phyloP scores from a whole-genome alignment of 2,888 invertebrate genomes.

The Trachelus troglodyta region DNA sequence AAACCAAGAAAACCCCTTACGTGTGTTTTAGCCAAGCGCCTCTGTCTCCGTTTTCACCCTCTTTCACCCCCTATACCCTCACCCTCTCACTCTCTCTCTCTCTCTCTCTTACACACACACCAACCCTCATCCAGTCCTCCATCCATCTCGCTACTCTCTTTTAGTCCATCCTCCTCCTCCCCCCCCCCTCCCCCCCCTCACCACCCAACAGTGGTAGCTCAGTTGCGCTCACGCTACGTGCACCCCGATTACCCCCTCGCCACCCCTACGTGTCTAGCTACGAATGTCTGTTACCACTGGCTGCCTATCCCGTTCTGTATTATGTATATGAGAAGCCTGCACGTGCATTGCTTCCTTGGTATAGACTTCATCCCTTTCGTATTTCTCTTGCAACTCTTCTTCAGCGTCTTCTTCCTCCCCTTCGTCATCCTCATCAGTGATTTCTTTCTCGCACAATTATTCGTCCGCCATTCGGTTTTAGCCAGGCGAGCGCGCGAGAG shows the following conservation, averaged over 20 bases:
- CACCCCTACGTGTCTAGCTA: constrained; percentile 10
- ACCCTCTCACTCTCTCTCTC: constrained; percentile 33
- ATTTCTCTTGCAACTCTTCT: neutral
- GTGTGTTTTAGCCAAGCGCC: constrained; percentile 45
- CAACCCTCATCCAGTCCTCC: constrained; percentile 19
- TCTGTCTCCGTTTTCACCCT: constrained; percentile 33
- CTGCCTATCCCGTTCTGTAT: constrained; percentile 23
- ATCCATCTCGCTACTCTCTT: constrained; percentile 6
- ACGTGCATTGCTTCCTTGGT: constrained; percentile 9
- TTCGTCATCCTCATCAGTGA: neutral
- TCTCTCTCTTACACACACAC: constrained; percentile 28
- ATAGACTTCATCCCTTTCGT: neutral
- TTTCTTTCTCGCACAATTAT: neutral
- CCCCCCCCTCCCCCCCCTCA: too few species aligned
- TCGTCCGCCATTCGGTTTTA: neutral
- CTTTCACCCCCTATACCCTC: constrained; percentile 35
- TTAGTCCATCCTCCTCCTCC: constrained; percentile 10
- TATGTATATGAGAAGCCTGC: constrained; percentile 17
- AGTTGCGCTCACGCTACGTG: constrained; percentile 5
- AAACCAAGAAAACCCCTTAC: constrained; percentile 64
- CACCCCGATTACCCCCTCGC: constrained; percentile 23
- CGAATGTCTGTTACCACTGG: neutral
- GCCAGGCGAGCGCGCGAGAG: neutral
- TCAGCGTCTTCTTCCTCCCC: neutral
- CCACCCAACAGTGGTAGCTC: neutral